Evolutionary conservation across 2,797 vertebrate genomes (phyloP).

Genomic region (Atherinosoma microstoma): DNA sequence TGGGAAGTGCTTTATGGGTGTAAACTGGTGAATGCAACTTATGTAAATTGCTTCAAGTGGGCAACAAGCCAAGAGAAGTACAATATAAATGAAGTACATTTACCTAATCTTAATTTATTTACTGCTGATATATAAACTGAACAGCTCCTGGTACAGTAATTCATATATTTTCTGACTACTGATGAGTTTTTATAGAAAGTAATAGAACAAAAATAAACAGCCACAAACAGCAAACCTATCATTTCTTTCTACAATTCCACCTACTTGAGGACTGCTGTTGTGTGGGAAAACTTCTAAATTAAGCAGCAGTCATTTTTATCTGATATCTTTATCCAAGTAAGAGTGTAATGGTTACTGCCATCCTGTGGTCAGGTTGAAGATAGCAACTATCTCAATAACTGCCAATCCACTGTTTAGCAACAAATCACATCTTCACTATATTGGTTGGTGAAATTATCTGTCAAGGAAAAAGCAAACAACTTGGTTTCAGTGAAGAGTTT

Average conservation of each 20-base stretch:
- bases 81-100: background rate
- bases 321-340: background rate
- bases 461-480: no score
- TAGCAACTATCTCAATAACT: background rate
- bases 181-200: background rate
- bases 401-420: background rate
- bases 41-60: background rate
- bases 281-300: background rate
- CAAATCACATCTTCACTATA: background rate
- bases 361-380: background rate
- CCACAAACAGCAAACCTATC: background rate
- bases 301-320: background rate
- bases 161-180: background rate
- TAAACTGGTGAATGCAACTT: background rate
- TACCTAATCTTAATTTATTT: background rate
- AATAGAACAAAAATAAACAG: background rate
- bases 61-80: background rate
- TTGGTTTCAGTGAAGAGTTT: background rate
- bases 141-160: no score
- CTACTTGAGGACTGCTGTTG: background rate
- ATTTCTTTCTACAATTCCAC: background rate
- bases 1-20: background rate
- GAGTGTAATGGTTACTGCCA: background rate
- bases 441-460: background rate
- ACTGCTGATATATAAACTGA: no score